Percentiles rank a stretch among this genome's conserved stretches.
Evolutionary conservation across 2,797 vertebrate genomes (phyloP).

Genomic region (Lithobates sylvaticus): DNA sequence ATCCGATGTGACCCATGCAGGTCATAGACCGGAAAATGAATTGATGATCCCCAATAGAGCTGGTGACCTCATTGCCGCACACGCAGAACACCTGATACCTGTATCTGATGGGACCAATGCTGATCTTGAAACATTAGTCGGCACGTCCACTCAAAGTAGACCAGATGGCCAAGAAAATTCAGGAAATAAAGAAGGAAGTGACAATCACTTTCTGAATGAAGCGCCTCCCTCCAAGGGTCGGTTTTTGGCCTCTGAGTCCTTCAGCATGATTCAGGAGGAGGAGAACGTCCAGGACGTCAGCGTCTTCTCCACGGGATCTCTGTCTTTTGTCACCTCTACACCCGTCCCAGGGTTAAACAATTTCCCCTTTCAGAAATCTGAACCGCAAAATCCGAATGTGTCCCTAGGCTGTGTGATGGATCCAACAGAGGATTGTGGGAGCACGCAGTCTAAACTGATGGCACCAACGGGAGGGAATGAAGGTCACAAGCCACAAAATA

Average conservation of each 20-base stretch:
- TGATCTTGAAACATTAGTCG: neutral
- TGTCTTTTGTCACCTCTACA: slow-evolving; percentile 68
- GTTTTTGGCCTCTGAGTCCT: neutral
- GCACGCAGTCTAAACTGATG: no score
- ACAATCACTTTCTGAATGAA: neutral
- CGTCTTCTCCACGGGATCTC: slow-evolving; percentile 60
- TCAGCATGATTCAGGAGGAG: slow-evolving; percentile 22
- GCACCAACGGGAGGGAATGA: neutral
- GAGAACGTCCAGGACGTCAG: slow-evolving; percentile 52
- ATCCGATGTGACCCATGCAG: neutral
- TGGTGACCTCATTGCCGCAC: no score
- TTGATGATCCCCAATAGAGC: no score
- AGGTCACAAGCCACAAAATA: neutral
- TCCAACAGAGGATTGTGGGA: neutral
- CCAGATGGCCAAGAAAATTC: neutral
- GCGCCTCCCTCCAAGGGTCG: neutral
- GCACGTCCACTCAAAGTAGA: neutral
- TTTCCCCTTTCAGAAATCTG: slow-evolving; percentile 62
- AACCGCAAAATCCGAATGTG: slow-evolving; percentile 16
- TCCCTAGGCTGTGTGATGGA: slow-evolving; percentile 45
- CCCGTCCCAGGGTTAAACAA: slow-evolving; percentile 63
- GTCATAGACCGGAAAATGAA: no score
- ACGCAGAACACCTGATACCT: neutral
- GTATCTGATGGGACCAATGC: neutral
- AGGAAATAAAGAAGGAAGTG: neutral